These are phyloP conservation scores for Diogma glabrata DNA, from an alignment of 2,888 invertebrate genomes.

Conservation along the genomic window DNA sequence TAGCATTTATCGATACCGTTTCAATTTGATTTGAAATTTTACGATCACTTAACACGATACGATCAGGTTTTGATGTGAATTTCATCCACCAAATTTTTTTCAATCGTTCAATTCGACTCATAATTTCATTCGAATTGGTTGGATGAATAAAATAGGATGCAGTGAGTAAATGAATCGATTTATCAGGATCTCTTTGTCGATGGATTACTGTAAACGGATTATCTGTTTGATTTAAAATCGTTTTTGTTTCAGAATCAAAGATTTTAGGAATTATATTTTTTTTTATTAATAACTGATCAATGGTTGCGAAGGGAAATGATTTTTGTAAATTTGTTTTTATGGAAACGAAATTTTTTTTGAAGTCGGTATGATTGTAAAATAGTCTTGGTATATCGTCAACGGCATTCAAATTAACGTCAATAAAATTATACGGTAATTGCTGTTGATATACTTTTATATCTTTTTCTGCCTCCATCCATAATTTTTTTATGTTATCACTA, in stretches of 20 bases:
- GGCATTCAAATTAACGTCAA: no score
- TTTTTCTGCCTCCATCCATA: slow-evolving; percentile 35
- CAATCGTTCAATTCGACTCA: slow-evolving; percentile 63
- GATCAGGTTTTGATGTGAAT: slow-evolving; percentile 59
- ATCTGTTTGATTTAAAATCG: background rate
- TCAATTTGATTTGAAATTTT: slow-evolving; percentile 29
- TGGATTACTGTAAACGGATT: no score
- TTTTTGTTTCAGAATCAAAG: no score
- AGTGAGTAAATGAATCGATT: slow-evolving; percentile 18
- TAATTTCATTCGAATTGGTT: slow-evolving; percentile 43
- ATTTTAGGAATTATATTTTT: no score
- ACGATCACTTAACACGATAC: slow-evolving; percentile 52
- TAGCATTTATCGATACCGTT: slow-evolving; percentile 50
- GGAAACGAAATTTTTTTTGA: slow-evolving; percentile 21
- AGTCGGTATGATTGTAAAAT: slow-evolving; percentile 30
- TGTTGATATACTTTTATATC: slow-evolving; percentile 3
- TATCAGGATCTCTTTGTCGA: no score
- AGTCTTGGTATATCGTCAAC: slow-evolving; percentile 1
- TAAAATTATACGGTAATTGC: no score
- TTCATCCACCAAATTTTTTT: slow-evolving; percentile 80
- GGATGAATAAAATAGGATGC: slow-evolving; percentile 24
- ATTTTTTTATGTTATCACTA: slow-evolving; percentile 41
- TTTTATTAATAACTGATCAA: no score
- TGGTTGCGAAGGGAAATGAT: slow-evolving; percentile 25
- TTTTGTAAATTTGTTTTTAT: slow-evolving; percentile 22